These are phyloP conservation scores for Aleiodes testaceus DNA, from an alignment of 2,888 invertebrate genomes.

Conservation along the genomic window DNA sequence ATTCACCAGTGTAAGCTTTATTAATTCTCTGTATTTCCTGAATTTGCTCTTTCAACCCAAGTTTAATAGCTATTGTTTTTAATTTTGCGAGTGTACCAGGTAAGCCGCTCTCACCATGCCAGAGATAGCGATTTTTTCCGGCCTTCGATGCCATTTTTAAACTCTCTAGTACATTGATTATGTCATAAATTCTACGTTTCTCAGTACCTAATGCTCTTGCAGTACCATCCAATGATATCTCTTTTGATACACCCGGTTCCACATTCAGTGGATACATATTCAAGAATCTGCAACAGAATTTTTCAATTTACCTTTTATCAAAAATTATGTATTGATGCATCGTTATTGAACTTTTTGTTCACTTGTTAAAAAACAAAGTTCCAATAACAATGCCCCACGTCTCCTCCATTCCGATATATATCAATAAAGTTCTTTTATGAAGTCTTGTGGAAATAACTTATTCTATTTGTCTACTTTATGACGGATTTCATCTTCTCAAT, in stretches of 20 bases:
- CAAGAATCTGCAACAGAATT: conserved; percentile 74
- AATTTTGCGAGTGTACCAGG: conserved; percentile 77
- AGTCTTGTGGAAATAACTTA: too few relatives aligned
- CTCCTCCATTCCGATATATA: too few relatives aligned
- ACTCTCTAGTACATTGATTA: conserved; percentile 83
- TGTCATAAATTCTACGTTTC: conserved; percentile 82
- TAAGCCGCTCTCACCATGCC: conserved; percentile 80
- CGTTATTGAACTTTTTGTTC: too few relatives aligned
- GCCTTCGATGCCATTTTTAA: conserved; percentile 81
- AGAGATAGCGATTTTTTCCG: conserved; percentile 80
- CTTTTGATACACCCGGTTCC: conserved; percentile 70
- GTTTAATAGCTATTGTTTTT: conserved; percentile 76
- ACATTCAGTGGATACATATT: conserved; percentile 76
- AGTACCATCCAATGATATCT: conserved; percentile 79
- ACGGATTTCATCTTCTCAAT: too few relatives aligned
- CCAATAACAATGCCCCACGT: too few relatives aligned
- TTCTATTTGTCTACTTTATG: too few relatives aligned
- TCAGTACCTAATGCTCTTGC: conserved; percentile 79
- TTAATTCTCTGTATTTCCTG: conserved; percentile 63
- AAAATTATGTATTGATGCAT: too few relatives aligned
- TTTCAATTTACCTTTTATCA: not conserved
- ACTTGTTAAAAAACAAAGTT: too few relatives aligned
- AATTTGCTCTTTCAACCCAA: conserved; percentile 75
- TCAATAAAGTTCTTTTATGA: too few relatives aligned
- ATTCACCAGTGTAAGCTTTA: conserved; percentile 56